These are phyloP conservation scores for Portunus trituberculatus DNA, from an alignment of 1,140 invertebrate genomes.

Conservation along the genomic window DNA sequence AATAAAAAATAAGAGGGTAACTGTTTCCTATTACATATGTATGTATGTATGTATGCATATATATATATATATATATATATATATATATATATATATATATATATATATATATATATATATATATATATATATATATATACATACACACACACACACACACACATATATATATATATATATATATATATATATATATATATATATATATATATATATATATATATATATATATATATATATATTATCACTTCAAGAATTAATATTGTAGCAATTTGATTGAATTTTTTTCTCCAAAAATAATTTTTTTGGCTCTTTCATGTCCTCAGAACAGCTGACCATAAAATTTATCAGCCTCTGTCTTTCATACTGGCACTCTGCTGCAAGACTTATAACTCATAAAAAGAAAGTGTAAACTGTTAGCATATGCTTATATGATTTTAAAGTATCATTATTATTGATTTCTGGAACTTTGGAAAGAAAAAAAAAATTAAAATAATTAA, in stretches of 20 bases:
- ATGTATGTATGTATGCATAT: slow-evolving; percentile 1
- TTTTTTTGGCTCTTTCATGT: neutral
- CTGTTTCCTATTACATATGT: neutral
- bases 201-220: slow-evolving; percentile 25
- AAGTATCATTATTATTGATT: neutral
- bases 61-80: slow-evolving; percentile 15
- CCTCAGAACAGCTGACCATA: neutral
- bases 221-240: neutral
- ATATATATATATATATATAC: slow-evolving; percentile 11
- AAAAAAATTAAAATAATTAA: too few species aligned
- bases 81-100: slow-evolving; percentile 9
- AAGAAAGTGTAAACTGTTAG: too few species aligned
- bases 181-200: slow-evolving; percentile 28
- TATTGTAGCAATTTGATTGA: neutral
- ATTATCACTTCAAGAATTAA: neutral
- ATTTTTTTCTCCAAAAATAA: neutral
- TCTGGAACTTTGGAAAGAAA: neutral
- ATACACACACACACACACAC: neutral
- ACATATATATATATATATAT: neutral
- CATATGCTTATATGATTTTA: neutral
- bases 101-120: neutral
- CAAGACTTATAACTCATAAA: too few species aligned
- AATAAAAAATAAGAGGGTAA: slow-evolving; percentile 18
- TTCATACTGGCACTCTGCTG: neutral
- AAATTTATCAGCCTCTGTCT: neutral